Evolutionary conservation across 2,888 invertebrate species (phyloP).

Genomic region (Cataglyphis albicans): DNA sequence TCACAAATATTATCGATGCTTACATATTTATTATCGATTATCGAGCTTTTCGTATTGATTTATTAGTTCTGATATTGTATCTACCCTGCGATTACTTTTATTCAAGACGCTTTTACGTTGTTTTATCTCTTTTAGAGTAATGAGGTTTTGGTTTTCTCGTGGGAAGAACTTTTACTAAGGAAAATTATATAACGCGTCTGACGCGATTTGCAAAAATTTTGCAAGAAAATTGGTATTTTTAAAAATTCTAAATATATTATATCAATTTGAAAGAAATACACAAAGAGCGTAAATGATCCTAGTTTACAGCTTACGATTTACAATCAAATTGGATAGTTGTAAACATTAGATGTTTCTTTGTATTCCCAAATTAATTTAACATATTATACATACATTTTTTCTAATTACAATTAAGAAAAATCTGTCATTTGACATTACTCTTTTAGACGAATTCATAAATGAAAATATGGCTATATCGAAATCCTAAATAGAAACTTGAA

Average conservation of each 20-base stretch:
- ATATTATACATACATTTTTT: neutral
- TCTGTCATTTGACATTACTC: neutral
- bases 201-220: neutral
- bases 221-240: neutral
- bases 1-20: neutral
- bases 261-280: neutral
- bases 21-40: neutral
- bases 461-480: neutral
- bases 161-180: neutral
- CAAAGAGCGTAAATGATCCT: neutral
- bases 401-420: neutral
- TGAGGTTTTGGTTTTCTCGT: neutral
- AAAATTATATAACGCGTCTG: neutral
- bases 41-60: neutral
- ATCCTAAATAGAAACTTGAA: neutral
- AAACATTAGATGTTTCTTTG: neutral
- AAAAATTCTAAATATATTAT: neutral
- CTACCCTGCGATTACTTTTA: neutral
- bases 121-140: neutral
- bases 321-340: too few relatives aligned
- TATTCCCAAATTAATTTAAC: neutral
- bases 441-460: neutral
- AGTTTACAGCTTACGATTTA: neutral
- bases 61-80: neutral
- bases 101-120: neutral